A percentile compares a stretch with the other conserved stretches of the same genome.
phyloP scores from a whole-genome alignment of 2,888 invertebrate species.

The Luperina testacea region DNA sequence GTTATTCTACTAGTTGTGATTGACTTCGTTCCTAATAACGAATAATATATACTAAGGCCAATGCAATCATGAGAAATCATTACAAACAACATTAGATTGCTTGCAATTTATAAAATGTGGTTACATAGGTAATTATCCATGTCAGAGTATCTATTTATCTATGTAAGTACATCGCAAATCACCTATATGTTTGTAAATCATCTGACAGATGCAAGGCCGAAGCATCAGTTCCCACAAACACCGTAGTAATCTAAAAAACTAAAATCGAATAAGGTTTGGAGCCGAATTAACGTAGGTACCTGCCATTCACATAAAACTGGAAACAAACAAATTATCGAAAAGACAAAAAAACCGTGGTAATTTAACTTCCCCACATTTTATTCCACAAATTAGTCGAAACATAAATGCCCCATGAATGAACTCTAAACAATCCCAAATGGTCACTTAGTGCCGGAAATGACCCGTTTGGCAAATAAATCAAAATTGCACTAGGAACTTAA shows the following conservation, averaged over 20 bases:
- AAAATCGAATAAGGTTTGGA: conserved; percentile 38
- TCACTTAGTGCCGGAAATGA: conserved; percentile 87
- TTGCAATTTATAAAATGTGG: conserved; percentile 75
- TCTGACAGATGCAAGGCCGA: conserved; percentile 38
- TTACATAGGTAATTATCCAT: conserved; percentile 69
- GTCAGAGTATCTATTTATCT: conserved; percentile 59
- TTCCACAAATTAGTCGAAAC: conserved; percentile 62
- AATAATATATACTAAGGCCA: conserved; percentile 75
- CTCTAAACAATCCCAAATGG: conserved; percentile 72
- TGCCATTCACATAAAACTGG: conserved; percentile 57
- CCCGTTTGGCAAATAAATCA: conserved; percentile 86
- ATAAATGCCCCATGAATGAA: conserved; percentile 74
- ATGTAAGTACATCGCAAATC: conserved; percentile 48
- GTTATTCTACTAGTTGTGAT: conserved; percentile 65
- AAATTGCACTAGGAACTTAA: conserved; percentile 83
- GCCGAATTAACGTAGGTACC: conserved; percentile 38
- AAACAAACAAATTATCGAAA: conserved; percentile 62
- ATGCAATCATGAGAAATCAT: conserved; percentile 78
- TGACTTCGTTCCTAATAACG: conserved; percentile 76
- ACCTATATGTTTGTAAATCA: conserved; percentile 51
- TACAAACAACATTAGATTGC: conserved; percentile 77
- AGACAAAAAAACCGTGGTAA: conserved; percentile 44
- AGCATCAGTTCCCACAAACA: conserved; percentile 43
- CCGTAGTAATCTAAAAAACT: conserved; percentile 37
- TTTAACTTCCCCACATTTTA: conserved; percentile 58